phyloP scores from a whole-genome alignment of 2,797 vertebrate genomes.

The Crax fasciolata region DNA sequence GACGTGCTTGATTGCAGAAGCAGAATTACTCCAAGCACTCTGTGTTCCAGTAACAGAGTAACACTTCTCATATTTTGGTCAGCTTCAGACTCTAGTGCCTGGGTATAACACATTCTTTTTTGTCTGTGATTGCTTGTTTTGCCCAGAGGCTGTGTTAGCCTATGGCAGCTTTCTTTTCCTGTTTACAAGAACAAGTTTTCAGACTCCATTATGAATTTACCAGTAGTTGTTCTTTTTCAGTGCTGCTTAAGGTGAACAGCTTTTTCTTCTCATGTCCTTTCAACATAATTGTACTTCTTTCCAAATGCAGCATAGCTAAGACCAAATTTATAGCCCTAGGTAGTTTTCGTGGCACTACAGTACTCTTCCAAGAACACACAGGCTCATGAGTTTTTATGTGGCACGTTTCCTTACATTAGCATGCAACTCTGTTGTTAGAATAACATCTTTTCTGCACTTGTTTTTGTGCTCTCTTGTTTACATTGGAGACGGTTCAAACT shows the following conservation, averaged over 20 bases:
- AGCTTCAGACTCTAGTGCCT: not conserved
- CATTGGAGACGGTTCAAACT: not conserved
- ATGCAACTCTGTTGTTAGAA: not conserved
- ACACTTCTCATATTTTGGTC: not conserved
- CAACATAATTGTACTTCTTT: not conserved
- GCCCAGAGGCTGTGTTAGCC: not conserved
- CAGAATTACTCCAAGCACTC: not conserved
- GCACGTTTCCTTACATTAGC: not conserved
- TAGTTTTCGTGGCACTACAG: not conserved
- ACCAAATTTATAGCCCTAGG: not conserved
- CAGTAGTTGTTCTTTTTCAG: not conserved
- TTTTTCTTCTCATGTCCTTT: not conserved
- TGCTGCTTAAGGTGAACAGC: not conserved
- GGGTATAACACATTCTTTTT: not conserved
- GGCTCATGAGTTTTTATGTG: not conserved
- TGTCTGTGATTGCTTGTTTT: not conserved
- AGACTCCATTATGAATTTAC: conserved; percentile 14
- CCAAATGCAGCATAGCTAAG: not conserved
- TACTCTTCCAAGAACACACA: not conserved
- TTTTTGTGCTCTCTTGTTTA: not conserved
- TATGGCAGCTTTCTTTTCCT: not conserved
- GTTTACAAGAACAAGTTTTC: not conserved
- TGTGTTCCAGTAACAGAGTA: not conserved
- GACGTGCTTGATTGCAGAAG: not conserved
- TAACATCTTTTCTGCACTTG: not conserved